phyloP scores from a whole-genome alignment of 1,140 invertebrate genomes.

The Drosophila ambigua region DNA sequence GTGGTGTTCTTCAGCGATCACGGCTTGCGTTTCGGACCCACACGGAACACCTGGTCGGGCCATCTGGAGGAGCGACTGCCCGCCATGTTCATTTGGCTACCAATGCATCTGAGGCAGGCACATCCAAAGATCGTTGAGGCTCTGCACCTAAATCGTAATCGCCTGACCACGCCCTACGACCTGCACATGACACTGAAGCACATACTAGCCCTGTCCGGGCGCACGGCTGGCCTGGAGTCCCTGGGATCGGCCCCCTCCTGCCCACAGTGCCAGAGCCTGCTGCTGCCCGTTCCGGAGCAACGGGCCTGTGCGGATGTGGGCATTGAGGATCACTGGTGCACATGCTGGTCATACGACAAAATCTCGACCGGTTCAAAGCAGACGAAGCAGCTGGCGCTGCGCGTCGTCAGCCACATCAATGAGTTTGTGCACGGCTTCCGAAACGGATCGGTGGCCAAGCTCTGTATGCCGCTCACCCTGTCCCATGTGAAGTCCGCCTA shows the following conservation, averaged over 20 bases:
- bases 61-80: constrained; percentile 95
- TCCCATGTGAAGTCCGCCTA: constrained; percentile 54
- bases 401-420: constrained; percentile 84
- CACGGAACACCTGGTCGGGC: constrained; percentile 88
- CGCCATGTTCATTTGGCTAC: constrained; percentile 92
- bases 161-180: constrained; percentile 93
- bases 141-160: constrained; percentile 88
- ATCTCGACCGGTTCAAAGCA: constrained; percentile 83
- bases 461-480: constrained; percentile 50
- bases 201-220: constrained; percentile 81
- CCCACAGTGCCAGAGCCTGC: constrained; percentile 88
- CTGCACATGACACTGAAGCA: constrained; percentile 88
- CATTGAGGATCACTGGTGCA: constrained; percentile 91
- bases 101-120: constrained; percentile 88
- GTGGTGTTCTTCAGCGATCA: constrained; percentile 96
- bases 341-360: constrained; percentile 86
- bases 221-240: constrained; percentile 83
- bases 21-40: constrained; percentile 93
- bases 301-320: constrained; percentile 89
- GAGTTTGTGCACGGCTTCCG: constrained; percentile 60
- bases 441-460: constrained; percentile 61
- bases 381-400: constrained; percentile 84
- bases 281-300: constrained; percentile 86
- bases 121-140: constrained; percentile 88
- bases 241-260: constrained; percentile 83